Evolutionary conservation across 1,140 invertebrate genomes (phyloP).

Genomic region (Caenorhabditis brenneri): DNA sequence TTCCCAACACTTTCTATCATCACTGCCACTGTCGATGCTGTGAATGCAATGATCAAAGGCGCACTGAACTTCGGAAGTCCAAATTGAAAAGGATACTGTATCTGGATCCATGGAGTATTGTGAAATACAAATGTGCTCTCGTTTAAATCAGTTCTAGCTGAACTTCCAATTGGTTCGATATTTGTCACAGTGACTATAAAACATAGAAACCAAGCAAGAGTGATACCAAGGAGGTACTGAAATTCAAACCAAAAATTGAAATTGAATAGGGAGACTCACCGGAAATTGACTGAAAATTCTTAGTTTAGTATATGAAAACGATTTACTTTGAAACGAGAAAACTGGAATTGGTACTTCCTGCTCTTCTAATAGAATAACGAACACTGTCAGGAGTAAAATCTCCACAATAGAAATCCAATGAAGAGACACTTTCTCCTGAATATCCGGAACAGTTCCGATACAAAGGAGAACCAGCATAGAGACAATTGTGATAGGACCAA

Average conservation of each 20-base stretch:
- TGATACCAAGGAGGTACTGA: conserved; percentile 57
- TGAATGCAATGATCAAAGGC: neutral
- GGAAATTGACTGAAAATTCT: conserved; percentile 71
- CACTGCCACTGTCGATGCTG: conserved; percentile 67
- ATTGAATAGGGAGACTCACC: conserved; percentile 58
- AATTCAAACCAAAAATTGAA: neutral
- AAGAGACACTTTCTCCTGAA: conserved; percentile 65
- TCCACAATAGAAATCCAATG: conserved; percentile 67
- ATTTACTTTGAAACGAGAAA: conserved; percentile 43
- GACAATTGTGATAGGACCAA: conserved; percentile 67
- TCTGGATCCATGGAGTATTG: conserved; percentile 55
- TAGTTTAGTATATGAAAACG: conserved; percentile 66
- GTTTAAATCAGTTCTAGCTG: conserved; percentile 56
- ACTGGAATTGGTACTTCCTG: conserved; percentile 9
- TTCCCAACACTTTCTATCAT: conserved; percentile 70
- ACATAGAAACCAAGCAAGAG: conserved; percentile 56
- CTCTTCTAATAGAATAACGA: conserved; percentile 18
- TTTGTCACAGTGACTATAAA: conserved; percentile 52
- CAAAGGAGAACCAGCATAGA: conserved; percentile 71
- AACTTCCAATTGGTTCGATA: conserved; percentile 45
- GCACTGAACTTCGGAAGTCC: neutral
- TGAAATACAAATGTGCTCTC: conserved; percentile 43
- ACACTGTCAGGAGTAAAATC: conserved; percentile 50
- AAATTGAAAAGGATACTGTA: conserved; percentile 53
- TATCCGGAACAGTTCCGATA: conserved; percentile 68